Evolutionary conservation across 2,113 vertebrate genomes (phyloP).

Genomic region (Neomonachus schauinslandi): DNA sequence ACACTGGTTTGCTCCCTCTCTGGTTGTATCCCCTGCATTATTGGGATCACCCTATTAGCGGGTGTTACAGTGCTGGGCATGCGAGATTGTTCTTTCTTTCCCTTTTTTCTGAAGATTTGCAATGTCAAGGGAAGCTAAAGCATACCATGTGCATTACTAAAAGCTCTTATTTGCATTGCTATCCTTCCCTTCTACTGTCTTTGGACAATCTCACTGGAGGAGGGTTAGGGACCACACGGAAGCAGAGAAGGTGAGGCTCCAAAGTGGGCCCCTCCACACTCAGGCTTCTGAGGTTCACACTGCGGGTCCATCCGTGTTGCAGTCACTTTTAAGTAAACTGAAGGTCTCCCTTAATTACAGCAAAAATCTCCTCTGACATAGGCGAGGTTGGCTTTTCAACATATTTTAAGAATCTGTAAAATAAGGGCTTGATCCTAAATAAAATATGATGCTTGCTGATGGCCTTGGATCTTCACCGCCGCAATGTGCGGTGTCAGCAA

Average conservation of each 20-base stretch:
- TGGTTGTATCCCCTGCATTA: no score
- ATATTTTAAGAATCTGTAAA: neutral
- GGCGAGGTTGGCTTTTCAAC: neutral
- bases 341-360: neutral
- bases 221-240: no score
- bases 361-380: rapidly evolving
- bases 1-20: neutral
- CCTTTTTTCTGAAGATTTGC: neutral
- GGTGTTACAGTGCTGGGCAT: neutral
- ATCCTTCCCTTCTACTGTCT: neutral
- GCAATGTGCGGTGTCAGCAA: neutral
- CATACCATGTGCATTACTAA: rapidly evolving
- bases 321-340: neutral
- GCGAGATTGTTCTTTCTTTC: neutral
- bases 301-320: no score
- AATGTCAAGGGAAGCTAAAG: no score
- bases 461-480: no score
- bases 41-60: neutral
- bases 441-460: rapidly evolving
- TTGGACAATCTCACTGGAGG: neutral
- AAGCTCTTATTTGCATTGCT: neutral
- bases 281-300: neutral
- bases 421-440: neutral
- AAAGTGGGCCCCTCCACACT: neutral
- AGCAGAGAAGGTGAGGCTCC: neutral